These are phyloP conservation scores for Ferrisia virgata DNA, from an alignment of 2,888 invertebrate genomes.

Conservation along the genomic window DNA sequence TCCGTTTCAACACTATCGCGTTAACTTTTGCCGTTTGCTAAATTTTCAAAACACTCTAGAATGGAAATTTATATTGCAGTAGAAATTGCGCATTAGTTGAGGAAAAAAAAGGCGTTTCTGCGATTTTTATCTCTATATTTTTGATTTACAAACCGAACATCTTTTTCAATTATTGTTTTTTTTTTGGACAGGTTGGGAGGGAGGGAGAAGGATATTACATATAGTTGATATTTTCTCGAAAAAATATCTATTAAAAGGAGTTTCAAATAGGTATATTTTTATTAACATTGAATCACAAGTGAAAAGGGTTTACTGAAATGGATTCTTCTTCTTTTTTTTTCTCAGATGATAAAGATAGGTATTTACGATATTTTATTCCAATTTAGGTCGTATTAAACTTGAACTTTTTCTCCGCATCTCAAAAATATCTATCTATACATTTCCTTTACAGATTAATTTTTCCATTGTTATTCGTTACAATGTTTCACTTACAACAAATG, in stretches of 20 bases:
- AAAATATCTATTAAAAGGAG: neutral
- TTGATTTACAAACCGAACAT: neutral
- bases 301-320: neutral
- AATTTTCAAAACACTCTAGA: neutral
- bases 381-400: neutral
- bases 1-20: neutral
- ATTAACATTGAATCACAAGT: neutral
- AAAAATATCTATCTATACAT: too few relatives aligned
- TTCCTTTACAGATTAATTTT: neutral
- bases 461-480: neutral
- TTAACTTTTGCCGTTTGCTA: neutral
- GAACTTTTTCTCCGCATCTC: neutral
- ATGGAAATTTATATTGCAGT: conserved; percentile 5
- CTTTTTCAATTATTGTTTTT: neutral
- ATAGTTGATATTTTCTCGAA: too few relatives aligned
- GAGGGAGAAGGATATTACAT: too few relatives aligned
- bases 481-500: neutral
- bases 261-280: too few relatives aligned
- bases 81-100: neutral
- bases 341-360: neutral
- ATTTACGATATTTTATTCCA: neutral
- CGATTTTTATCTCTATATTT: neutral
- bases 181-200: too few relatives aligned
- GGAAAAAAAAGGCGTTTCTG: neutral
- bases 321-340: neutral